phyloP scores from a whole-genome alignment of 1,140 invertebrate species.

The Cataglyphis hispanica region DNA sequence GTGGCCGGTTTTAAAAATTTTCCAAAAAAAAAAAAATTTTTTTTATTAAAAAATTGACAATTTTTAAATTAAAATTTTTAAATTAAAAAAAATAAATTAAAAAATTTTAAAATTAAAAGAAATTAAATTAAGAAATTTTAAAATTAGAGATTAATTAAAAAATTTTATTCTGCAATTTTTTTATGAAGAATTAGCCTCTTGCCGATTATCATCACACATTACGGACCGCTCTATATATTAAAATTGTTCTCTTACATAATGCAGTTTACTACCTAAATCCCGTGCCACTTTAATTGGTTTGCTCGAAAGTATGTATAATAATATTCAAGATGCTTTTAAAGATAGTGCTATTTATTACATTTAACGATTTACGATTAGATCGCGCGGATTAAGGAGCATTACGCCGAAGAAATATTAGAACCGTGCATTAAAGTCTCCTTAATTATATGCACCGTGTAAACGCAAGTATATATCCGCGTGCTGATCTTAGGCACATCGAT shows the following conservation, averaged over 20 bases:
- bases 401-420: background rate
- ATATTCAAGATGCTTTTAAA: background rate
- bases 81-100: no score
- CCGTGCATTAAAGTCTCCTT: conserved; percentile 14
- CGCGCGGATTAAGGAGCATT: background rate
- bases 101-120: no score
- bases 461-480: background rate
- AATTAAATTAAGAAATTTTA: no score
- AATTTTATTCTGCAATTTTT: no score
- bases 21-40: no score
- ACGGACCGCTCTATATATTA: background rate
- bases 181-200: no score
- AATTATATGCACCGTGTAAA: conserved; percentile 16
- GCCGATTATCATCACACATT: no score
- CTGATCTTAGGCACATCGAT: conserved; percentile 46
- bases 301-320: conserved; percentile 3
- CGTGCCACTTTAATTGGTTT: background rate
- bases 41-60: no score
- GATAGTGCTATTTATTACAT: conserved; percentile 8
- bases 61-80: no score
- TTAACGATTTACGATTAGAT: conserved; percentile 26
- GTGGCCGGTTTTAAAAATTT: no score
- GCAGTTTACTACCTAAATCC: conserved; percentile 18
- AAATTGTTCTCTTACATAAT: background rate
- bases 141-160: no score